phyloP scores from a whole-genome alignment of 2,888 invertebrate species.

The Nyleta sp. region DNA sequence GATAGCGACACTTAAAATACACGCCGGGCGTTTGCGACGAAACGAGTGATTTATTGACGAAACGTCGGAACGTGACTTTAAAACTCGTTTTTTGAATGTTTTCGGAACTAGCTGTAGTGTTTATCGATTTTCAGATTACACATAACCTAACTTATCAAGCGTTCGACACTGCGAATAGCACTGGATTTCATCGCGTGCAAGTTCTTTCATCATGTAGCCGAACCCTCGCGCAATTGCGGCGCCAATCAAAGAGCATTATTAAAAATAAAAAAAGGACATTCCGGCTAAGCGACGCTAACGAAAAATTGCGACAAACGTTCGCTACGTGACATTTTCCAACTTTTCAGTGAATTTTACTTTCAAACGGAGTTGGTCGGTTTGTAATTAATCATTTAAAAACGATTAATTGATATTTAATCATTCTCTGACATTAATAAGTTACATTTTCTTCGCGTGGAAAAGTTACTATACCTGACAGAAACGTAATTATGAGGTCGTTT shows the following conservation, averaged over 20 bases:
- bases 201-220: constrained; percentile 8
- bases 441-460: too few species aligned
- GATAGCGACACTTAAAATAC: neutral
- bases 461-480: too few species aligned
- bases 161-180: constrained; percentile 24
- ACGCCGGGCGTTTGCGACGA: neutral
- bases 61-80: constrained; percentile 22
- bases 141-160: constrained; percentile 29
- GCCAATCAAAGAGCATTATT: constrained; percentile 27
- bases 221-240: constrained; percentile 17
- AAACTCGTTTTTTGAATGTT: constrained; percentile 22
- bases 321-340: too few species aligned
- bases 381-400: too few species aligned
- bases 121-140: constrained; percentile 41
- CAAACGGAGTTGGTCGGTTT: too few species aligned
- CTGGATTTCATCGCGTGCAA: constrained; percentile 39
- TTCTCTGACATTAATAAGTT: too few species aligned
- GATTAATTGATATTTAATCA: too few species aligned
- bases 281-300: neutral
- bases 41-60: constrained; percentile 21
- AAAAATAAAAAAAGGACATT: constrained; percentile 19
- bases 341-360: too few species aligned
- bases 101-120: constrained; percentile 16
- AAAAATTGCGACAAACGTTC: neutral
- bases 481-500: too few species aligned